These are phyloP conservation scores for Protaetia brevitarsis DNA, from an alignment of 1,140 invertebrate species.

Conservation along the genomic window DNA sequence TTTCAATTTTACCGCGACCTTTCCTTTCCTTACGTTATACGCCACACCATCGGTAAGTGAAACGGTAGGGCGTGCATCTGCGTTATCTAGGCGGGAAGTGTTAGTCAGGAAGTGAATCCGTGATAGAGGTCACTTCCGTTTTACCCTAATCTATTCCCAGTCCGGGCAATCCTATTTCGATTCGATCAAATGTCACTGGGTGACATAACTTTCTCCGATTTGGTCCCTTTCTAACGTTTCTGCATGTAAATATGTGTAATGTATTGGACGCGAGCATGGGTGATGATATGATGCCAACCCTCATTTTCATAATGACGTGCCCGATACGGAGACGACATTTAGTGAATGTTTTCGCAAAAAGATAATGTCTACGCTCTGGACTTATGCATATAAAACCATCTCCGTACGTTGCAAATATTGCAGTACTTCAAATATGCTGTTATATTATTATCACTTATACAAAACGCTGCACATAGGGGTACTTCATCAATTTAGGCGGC, in stretches of 20 bases:
- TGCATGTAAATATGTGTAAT: background rate
- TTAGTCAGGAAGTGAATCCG: conserved; percentile 1
- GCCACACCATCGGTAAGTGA: background rate
- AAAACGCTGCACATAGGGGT: too few species aligned
- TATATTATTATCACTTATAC: too few species aligned
- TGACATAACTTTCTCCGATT: background rate
- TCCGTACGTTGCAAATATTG: too few species aligned
- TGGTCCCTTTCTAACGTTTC: background rate
- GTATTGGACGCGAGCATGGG: too few species aligned
- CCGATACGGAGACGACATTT: too few species aligned
- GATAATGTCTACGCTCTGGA: too few species aligned
- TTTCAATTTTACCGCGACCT: background rate
- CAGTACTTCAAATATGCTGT: too few species aligned
- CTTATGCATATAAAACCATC: too few species aligned
- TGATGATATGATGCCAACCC: too few species aligned
- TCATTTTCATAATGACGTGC: too few species aligned
- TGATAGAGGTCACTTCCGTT: conserved; percentile 15
- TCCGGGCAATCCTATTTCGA: background rate
- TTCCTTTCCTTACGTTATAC: conserved; percentile 1
- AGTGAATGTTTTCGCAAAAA: too few species aligned
- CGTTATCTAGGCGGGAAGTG: conserved; percentile 15
- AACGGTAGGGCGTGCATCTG: background rate
- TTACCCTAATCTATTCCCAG: conserved; percentile 6
- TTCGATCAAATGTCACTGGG: background rate
- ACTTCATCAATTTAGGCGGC: too few species aligned